Percentiles rank a stretch among this genome's conserved stretches.
These are phyloP conservation scores for Papilio aristodemus DNA, from an alignment of 1,140 invertebrate species.

Conservation along the genomic window DNA sequence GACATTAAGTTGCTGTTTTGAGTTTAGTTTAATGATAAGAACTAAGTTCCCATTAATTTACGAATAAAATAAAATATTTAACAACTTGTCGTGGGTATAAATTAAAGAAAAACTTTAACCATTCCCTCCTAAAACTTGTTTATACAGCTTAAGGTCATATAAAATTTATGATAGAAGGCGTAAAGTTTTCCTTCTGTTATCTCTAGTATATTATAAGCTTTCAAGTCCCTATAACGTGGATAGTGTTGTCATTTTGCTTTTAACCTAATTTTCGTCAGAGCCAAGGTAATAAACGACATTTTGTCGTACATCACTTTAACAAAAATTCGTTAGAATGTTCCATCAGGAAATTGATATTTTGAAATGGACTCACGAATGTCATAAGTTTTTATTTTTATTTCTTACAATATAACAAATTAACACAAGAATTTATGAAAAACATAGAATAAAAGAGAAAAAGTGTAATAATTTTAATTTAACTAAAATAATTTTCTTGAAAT, in stretches of 20 bases:
- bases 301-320: neutral
- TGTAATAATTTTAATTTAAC: no score
- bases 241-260: neutral
- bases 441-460: no score
- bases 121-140: neutral
- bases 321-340: neutral
- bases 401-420: no score
- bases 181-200: constrained; percentile 9
- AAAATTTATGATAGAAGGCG: constrained; percentile 12
- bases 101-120: neutral
- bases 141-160: neutral
- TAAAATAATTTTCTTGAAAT: no score
- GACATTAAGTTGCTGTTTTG: no score
- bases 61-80: neutral
- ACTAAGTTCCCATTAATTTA: no score
- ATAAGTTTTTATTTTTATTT: no score
- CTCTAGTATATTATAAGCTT: constrained; percentile 6
- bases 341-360: no score
- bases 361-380: no score
- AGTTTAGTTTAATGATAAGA: no score
- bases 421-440: no score
- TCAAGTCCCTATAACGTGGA: neutral
- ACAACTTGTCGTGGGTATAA: neutral
- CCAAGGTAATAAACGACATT: neutral
- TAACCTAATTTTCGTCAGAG: neutral